phyloP scores from a whole-genome alignment of 2,797 vertebrate species.

The Eutrigla gurnardus region DNA sequence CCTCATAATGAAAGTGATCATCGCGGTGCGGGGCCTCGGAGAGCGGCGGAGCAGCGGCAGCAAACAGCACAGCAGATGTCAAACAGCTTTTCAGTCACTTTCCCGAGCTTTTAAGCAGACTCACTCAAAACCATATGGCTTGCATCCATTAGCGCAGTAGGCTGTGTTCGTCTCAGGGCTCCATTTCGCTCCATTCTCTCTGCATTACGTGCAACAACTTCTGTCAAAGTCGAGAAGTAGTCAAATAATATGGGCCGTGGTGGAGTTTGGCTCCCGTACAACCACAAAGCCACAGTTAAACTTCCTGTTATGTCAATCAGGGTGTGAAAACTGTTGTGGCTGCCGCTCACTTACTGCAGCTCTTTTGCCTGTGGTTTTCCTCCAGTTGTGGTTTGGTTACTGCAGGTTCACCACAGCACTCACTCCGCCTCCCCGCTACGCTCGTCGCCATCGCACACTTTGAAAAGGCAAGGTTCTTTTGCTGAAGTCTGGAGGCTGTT shows the following conservation, averaged over 20 bases:
- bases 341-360: conserved; percentile 46
- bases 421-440: conserved; percentile 14
- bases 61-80: conserved; percentile 64
- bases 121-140: conserved; percentile 53
- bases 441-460: conserved; percentile 2
- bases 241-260: conserved; percentile 18
- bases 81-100: conserved; percentile 62
- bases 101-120: conserved; percentile 45
- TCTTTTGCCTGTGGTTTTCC: conserved; percentile 64
- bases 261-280: conserved; percentile 3
- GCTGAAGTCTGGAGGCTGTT: conserved; percentile 36
- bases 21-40: conserved; percentile 19
- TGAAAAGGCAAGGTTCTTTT: not conserved
- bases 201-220: not conserved
- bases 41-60: conserved; percentile 12
- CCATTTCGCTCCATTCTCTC: conserved; percentile 18
- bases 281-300: conserved; percentile 47
- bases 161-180: conserved; percentile 16
- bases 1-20: conserved; percentile 49
- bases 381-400: conserved; percentile 35
- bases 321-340: conserved; percentile 35
- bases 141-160: conserved; percentile 52
- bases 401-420: conserved; percentile 25
- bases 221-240: conserved; percentile 3
- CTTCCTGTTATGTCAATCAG: conserved; percentile 26